These are phyloP conservation scores for Oncorhynchus gorbuscha DNA, from an alignment of 2,113 vertebrate species.

Conservation along the genomic window DNA sequence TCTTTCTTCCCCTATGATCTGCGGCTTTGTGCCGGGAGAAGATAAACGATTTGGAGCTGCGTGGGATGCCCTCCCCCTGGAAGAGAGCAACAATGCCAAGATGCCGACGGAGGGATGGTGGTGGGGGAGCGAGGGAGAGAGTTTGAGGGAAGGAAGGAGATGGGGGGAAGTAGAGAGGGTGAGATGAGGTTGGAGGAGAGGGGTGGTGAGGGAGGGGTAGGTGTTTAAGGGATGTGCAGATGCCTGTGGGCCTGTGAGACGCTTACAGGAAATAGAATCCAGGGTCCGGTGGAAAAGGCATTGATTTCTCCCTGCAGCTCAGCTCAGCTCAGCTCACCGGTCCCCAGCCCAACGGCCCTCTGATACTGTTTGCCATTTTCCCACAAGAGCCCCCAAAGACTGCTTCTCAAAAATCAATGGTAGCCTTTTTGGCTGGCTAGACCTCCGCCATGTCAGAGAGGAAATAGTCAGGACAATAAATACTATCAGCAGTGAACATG, in stretches of 20 bases:
- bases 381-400: conserved; percentile 35
- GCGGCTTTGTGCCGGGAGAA: conserved; percentile 53
- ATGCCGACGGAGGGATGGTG: conserved; percentile 26
- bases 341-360: background rate
- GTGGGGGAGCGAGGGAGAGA: conserved; percentile 7
- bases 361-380: conserved; percentile 43
- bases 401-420: conserved; percentile 45
- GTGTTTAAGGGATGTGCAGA: conserved; percentile 31
- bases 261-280: conserved; percentile 35
- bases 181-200: conserved; percentile 13
- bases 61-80: conserved; percentile 51
- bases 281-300: conserved; percentile 23
- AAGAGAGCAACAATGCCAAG: conserved; percentile 46
- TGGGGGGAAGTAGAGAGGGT: background rate
- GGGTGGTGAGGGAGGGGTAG: background rate
- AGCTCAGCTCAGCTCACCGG: background rate
- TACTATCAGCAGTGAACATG: conserved; percentile 35
- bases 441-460: conserved; percentile 9
- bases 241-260: conserved; percentile 17
- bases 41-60: conserved; percentile 55
- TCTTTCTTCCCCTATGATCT: conserved; percentile 35
- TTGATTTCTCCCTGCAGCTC: conserved; percentile 34
- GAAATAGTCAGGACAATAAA: conserved; percentile 43
- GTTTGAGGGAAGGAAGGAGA: conserved; percentile 3
- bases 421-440: conserved; percentile 20